A percentile compares a stretch with the other conserved stretches of the same genome.
phyloP scores from a whole-genome alignment of 1,140 invertebrate species.

The Prorops nasuta region DNA sequence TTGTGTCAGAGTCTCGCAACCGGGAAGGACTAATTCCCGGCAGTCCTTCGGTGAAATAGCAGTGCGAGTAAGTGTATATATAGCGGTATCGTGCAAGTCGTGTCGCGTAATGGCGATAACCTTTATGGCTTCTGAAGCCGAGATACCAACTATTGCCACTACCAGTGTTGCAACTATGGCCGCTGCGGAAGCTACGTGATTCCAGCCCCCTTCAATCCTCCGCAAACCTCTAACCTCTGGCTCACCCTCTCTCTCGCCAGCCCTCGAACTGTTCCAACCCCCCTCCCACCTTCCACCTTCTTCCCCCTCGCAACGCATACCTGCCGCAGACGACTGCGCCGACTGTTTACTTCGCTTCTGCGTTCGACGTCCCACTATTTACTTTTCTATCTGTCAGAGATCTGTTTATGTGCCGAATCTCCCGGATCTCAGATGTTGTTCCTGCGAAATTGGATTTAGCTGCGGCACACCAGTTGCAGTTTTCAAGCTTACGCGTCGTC shows the following conservation, averaged over 20 bases:
- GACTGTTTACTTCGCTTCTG: background rate
- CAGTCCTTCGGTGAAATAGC: constrained; percentile 9
- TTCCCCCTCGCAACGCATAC: background rate
- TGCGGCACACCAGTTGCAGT: too few relatives aligned
- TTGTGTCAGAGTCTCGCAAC: background rate
- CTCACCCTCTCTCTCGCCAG: constrained; percentile 2
- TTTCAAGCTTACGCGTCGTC: too few relatives aligned
- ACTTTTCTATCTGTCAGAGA: background rate
- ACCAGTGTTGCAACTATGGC: constrained; percentile 17
- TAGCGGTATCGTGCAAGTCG: constrained; percentile 23
- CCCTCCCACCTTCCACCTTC: background rate
- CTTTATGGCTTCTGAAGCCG: constrained; percentile 32
- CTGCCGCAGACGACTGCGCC: background rate
- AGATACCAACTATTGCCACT: constrained; percentile 35
- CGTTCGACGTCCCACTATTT: background rate
- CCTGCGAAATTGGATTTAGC: background rate
- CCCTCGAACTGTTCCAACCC: background rate
- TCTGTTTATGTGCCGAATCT: background rate
- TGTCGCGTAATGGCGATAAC: constrained; percentile 39
- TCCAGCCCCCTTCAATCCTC: constrained; percentile 13
- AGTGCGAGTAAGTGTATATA: constrained; percentile 8
- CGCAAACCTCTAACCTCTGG: constrained; percentile 9
- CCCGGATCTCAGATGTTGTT: background rate
- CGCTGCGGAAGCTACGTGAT: constrained; percentile 18
- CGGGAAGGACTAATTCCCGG: constrained; percentile 20